These are phyloP conservation scores for Herminia tarsipennalis DNA, from an alignment of 2,888 invertebrate genomes.

Conservation along the genomic window DNA sequence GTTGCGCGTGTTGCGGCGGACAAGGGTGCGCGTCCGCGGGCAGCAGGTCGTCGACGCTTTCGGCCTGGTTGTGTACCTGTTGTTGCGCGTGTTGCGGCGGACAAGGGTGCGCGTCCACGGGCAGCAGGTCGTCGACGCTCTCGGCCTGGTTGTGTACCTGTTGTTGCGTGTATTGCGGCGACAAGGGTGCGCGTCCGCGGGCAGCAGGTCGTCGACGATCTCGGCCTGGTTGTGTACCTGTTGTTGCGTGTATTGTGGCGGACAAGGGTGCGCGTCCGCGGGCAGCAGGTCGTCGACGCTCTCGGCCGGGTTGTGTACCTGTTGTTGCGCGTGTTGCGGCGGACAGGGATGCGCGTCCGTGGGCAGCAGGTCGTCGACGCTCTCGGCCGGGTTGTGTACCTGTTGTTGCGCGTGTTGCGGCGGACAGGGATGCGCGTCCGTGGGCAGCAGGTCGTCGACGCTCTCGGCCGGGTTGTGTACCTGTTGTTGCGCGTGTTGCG, in stretches of 20 bases:
- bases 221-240: no score
- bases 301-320: constrained; percentile 93
- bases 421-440: neutral
- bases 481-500: constrained; percentile 5
- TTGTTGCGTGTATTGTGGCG: neutral
- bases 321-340: constrained; percentile 7
- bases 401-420: constrained; percentile 8
- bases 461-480: constrained; percentile 94
- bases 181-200: no score
- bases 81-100: no score
- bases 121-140: no score
- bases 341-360: neutral
- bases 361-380: constrained; percentile 66
- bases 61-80: no score
- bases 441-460: constrained; percentile 61
- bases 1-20: no score
- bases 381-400: constrained; percentile 93
- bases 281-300: constrained; percentile 71
- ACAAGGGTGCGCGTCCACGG: no score
- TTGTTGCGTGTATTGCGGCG: neutral
- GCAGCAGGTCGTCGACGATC: no score
- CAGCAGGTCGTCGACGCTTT: no score
- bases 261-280: neutral
- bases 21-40: no score
- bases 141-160: no score